Conservation (phyloP, 1,140 invertebrate genomes). For the Nautilus pompilius region DNA sequence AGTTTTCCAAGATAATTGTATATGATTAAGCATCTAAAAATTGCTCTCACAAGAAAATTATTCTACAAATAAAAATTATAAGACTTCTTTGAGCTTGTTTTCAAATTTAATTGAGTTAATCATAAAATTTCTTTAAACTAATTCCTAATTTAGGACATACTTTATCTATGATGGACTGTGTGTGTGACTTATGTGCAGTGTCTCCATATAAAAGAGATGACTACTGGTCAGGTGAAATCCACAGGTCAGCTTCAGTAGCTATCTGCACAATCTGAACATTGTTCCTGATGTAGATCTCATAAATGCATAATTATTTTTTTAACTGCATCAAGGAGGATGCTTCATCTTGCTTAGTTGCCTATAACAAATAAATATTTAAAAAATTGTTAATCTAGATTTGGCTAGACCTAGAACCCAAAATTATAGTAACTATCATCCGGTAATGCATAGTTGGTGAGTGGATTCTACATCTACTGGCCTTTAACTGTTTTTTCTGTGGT, state of each 20-base stretch:
- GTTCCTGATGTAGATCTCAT: conserved; percentile 90
- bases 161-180: conserved; percentile 93
- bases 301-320: conserved; percentile 95
- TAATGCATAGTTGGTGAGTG: no score
- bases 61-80: no score
- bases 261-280: conserved; percentile 86
- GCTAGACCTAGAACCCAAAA: no score
- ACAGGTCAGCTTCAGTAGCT: conserved; percentile 91
- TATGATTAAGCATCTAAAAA: no score
- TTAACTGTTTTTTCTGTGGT: no score
- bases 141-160: no score
- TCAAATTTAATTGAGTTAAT: no score
- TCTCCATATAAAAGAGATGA: conserved; percentile 95
- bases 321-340: conserved; percentile 98
- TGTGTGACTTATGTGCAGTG: conserved; percentile 91
- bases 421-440: background rate
- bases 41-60: no score
- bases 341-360: conserved; percentile 94
- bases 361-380: conserved; percentile 11
- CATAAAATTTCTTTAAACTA: no score
- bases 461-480: no score
- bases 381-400: background rate
- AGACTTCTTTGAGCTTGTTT: no score
- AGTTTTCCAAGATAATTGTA: no score
- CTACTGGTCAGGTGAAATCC: conserved; percentile 98